These are phyloP conservation scores for Tridacna gigas DNA, from an alignment of 2,888 invertebrate species.

Conservation along the genomic window DNA sequence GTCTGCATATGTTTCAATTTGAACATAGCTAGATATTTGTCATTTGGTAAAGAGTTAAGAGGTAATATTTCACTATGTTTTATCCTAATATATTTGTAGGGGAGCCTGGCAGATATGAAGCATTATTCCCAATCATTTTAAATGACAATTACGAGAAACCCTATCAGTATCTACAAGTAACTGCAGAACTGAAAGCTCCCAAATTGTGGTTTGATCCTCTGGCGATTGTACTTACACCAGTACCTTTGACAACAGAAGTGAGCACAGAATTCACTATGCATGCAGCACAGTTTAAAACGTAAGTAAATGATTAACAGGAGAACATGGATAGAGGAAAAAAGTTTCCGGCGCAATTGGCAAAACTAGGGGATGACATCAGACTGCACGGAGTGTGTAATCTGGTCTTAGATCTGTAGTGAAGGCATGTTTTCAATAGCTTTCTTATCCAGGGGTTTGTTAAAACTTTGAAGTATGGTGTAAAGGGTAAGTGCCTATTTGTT, in stretches of 20 bases:
- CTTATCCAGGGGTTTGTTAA: too few species aligned
- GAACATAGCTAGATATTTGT: background rate
- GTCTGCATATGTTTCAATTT: background rate
- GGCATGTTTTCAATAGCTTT: too few species aligned
- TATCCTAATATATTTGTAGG: conserved; percentile 62
- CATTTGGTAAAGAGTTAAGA: too few species aligned
- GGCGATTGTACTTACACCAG: conserved; percentile 83
- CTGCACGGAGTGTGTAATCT: too few species aligned
- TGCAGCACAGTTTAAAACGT: conserved; percentile 80
- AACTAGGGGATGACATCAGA: too few species aligned
- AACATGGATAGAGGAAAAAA: too few species aligned
- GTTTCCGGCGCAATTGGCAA: too few species aligned
- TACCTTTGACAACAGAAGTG: conserved; percentile 81
- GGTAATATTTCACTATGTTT: too few species aligned
- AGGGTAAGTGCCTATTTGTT: too few species aligned
- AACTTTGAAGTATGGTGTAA: too few species aligned
- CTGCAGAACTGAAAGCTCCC: conserved; percentile 81
- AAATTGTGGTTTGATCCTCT: conserved; percentile 83
- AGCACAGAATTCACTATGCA: conserved; percentile 79
- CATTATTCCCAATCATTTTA: conserved; percentile 80
- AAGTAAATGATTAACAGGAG: conserved; percentile 53
- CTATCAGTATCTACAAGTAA: conserved; percentile 81
- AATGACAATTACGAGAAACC: conserved; percentile 81
- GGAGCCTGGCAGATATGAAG: conserved; percentile 78
- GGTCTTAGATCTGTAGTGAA: too few species aligned